Evolutionary conservation across 2,113 vertebrate genomes (phyloP), one percentile per base, ranked within the genome.

Genomic region (Gallinago jamesoni): DNA sequence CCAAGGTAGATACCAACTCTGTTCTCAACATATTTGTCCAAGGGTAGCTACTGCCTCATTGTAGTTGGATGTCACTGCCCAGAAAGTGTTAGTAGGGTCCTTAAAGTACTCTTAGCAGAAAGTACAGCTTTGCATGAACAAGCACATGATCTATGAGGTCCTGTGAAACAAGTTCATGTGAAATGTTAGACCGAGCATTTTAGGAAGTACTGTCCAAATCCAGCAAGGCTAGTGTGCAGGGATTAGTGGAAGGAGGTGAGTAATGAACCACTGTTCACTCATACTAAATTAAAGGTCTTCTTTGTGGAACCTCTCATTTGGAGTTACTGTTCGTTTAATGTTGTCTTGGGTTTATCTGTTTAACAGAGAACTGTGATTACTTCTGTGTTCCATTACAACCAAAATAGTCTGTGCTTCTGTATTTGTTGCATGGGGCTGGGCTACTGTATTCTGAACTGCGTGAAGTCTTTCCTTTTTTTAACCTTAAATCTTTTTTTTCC

Each of bases 401-500:
- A 69, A 39, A 74, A 10, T 57, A 89, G 28, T 85, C 77, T 83
- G 48, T 90, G 47, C 92, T 90, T 87, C 89, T 93, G 39, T 79
- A 10, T 92, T 57, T 76, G 78, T 91, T 94, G 92, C 93, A 91
- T 97, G 96, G 56, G 82, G 68, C 82, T 94, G 88, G 84, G 79
- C 88, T 96, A 20, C 66, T 96, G 78, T 93, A n/a, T 91, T 96
- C 95, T 96, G 68, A 81, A 63, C 85, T 91, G 9, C 18, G 4
- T 73, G 33, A 88, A 88, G 37, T 43, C 69, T 90, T 84, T 91
- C 72, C 63, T 39, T 92, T 91, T 84, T 76, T 94, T 97, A 95
- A 97, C 68, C 20, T 95, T 89, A 41, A 78, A 81, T 83, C 11
- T 97, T 91, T 96, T 93, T 94, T 93, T 96, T 83, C 64, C 94